Conservation (phyloP, 1,140 invertebrate species). For the Panulirus ornatus region DNA sequence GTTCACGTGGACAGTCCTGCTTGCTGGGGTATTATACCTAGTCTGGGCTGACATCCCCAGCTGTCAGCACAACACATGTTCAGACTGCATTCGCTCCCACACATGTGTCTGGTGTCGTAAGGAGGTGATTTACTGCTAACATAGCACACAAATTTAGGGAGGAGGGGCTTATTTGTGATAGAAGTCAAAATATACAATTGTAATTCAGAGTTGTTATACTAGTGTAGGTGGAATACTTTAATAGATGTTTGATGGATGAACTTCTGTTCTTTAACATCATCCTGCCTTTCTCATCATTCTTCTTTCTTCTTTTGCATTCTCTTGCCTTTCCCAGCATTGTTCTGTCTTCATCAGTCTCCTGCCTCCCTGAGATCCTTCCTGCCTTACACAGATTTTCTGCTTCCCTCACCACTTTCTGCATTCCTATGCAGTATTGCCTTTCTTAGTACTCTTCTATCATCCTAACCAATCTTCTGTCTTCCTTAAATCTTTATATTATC, state of each 20-base stretch:
- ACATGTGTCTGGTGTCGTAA: conserved; percentile 5
- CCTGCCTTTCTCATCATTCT: no score
- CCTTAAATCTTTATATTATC: no score
- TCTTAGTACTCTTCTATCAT: no score
- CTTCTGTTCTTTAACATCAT: no score
- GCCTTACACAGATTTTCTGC: no score
- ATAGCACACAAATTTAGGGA: background rate
- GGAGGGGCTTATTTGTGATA: background rate
- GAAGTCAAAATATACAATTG: background rate
- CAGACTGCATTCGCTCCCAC: background rate
- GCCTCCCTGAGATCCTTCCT: no score
- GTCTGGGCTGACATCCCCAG: background rate
- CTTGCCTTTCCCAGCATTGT: no score
- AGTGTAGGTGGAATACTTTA: background rate
- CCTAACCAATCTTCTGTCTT: no score
- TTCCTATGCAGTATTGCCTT: no score
- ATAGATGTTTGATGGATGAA: background rate
- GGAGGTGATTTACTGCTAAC: background rate
- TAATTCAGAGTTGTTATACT: background rate
- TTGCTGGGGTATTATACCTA: background rate
- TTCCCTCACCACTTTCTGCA: no score
- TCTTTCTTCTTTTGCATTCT: no score
- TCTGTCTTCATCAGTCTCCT: no score
- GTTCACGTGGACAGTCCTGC: background rate
- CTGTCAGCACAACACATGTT: conserved; percentile 2